A percentile compares a stretch with the other conserved stretches of the same genome.
phyloP scores from a whole-genome alignment of 2,888 invertebrate genomes.

The Merodon equestris region DNA sequence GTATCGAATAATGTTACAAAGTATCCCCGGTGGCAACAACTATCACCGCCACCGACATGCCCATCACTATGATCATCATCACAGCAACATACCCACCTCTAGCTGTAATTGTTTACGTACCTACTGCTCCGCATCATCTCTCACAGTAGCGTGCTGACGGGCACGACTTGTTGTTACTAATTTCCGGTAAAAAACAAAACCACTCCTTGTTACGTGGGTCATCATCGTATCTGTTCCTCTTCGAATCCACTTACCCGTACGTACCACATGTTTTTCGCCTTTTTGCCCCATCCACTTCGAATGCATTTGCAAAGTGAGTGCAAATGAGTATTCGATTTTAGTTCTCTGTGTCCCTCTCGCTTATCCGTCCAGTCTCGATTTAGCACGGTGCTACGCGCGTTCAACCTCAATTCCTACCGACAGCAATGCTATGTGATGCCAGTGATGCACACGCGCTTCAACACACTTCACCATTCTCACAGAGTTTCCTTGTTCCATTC shows the following conservation, averaged over 20 bases:
- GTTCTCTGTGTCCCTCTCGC: constrained; percentile 7
- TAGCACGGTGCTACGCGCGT: constrained; percentile 46
- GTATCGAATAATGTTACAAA: constrained; percentile 27
- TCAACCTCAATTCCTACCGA: constrained; percentile 52
- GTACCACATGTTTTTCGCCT: not conserved
- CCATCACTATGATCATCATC: no score
- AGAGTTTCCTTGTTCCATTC: constrained; percentile 42
- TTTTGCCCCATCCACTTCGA: no score
- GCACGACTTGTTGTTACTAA: constrained; percentile 42
- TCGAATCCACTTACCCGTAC: not conserved
- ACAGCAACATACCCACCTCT: not conserved
- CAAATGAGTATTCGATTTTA: constrained; percentile 55
- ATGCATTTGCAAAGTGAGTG: constrained; percentile 9
- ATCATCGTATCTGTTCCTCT: constrained; percentile 14
- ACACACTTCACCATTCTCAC: not conserved
- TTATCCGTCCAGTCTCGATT: constrained; percentile 32
- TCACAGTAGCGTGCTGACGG: constrained; percentile 33
- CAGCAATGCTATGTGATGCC: not conserved
- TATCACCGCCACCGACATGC: not conserved
- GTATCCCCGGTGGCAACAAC: not conserved
- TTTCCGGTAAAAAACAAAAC: constrained; percentile 55
- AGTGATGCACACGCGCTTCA: constrained; percentile 6
- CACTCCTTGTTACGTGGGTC: constrained; percentile 62
- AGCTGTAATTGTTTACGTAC: constrained; percentile 25
- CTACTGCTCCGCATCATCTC: constrained; percentile 25